phyloP scores from a whole-genome alignment of 2,797 vertebrate genomes.

The Chaunax sp. region DNA sequence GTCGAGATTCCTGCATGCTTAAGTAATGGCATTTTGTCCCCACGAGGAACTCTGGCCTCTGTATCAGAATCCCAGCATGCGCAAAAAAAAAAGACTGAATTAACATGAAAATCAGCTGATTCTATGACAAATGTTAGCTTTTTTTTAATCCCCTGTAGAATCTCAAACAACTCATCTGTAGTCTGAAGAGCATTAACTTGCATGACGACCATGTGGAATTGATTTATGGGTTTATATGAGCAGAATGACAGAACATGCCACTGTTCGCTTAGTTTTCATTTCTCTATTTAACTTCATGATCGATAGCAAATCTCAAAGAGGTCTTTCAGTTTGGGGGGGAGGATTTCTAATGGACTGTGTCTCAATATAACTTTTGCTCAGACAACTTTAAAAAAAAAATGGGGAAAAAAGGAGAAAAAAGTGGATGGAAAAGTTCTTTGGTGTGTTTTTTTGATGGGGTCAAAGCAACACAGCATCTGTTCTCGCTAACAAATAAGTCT shows the following conservation, averaged over 20 bases:
- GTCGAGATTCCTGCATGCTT: constrained; percentile 72
- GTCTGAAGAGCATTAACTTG: constrained; percentile 37
- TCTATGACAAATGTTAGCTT: constrained; percentile 66
- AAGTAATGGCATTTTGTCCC: constrained; percentile 74
- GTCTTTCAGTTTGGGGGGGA: constrained; percentile 31
- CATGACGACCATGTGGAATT: constrained; percentile 15
- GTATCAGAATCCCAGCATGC: constrained; percentile 46
- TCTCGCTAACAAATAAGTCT: constrained; percentile 41
- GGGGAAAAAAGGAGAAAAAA: background rate
- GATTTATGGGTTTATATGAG: constrained; percentile 46
- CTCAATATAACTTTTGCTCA: constrained; percentile 55
- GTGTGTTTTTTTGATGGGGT: constrained; percentile 50
- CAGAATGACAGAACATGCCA: constrained; percentile 46
- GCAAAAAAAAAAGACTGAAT: constrained; percentile 22
- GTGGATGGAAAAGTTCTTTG: constrained; percentile 32
- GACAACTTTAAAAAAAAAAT: constrained; percentile 28
- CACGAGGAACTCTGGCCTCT: constrained; percentile 57
- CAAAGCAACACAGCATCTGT: constrained; percentile 29
- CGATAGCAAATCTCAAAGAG: constrained; percentile 64
- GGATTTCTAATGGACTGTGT: no score
- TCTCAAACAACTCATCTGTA: no score
- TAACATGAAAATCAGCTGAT: constrained; percentile 71
- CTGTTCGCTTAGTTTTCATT: constrained; percentile 35
- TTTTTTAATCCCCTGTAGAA: constrained; percentile 28
- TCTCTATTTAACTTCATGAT: constrained; percentile 55